Evolutionary conservation across 2,113 vertebrate species (phyloP).

Genomic region (Notarius lentiginosus): DNA sequence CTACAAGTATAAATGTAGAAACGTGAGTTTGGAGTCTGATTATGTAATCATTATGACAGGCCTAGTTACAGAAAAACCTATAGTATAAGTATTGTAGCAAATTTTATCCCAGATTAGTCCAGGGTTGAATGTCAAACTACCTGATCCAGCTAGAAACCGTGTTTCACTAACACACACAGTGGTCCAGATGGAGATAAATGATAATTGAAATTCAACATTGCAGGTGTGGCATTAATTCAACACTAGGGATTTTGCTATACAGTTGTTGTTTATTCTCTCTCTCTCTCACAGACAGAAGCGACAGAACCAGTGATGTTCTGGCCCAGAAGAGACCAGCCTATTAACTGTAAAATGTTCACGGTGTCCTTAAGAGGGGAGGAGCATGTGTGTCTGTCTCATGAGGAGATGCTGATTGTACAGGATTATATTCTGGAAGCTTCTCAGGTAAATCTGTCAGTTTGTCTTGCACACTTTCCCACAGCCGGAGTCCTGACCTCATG

Average conservation of each 20-base stretch:
- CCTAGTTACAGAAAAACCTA: neutral
- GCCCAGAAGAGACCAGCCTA: constrained; percentile 86
- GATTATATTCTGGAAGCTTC: constrained; percentile 89
- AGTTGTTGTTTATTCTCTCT: neutral
- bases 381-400: constrained; percentile 84
- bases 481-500: neutral
- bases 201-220: neutral
- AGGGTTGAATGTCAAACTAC: neutral
- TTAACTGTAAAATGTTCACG: constrained; percentile 85
- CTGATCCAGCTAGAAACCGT: neutral
- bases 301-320: constrained; percentile 83
- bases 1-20: neutral
- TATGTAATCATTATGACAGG: neutral
- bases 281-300: constrained; percentile 68
- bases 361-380: constrained; percentile 86
- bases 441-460: constrained; percentile 73
- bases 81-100: neutral
- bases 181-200: neutral
- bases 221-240: neutral
- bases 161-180: neutral
- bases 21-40: neutral
- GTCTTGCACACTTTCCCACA: neutral
- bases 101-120: neutral
- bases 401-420: constrained; percentile 88
- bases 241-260: neutral